Percentiles rank a stretch among this genome's conserved stretches.
Conservation (phyloP, 2,113 vertebrate genomes). For the Nycticebus coucang region DNA sequence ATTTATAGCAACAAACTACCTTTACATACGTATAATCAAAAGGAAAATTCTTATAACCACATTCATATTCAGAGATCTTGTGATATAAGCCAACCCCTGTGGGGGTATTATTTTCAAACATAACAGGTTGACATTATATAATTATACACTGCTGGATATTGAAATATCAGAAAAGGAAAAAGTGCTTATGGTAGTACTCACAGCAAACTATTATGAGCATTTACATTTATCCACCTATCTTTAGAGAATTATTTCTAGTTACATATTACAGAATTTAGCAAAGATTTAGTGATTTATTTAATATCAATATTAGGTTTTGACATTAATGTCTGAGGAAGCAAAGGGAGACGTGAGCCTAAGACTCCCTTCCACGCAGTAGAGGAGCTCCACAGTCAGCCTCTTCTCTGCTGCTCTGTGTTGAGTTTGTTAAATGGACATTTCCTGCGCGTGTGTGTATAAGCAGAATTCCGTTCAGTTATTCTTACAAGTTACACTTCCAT, state of each 20-base stretch:
- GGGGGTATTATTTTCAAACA: slow-evolving; percentile 77
- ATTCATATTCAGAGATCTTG: slow-evolving; percentile 73
- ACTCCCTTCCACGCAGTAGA: neutral
- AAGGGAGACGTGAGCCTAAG: neutral
- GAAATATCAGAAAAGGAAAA: slow-evolving; percentile 75
- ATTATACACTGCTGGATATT: slow-evolving; percentile 79
- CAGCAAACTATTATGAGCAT: slow-evolving; percentile 65
- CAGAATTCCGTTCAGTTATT: neutral
- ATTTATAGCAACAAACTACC: slow-evolving; percentile 70
- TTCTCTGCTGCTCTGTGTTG: neutral
- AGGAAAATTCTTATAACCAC: slow-evolving; percentile 70
- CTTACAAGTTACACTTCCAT: neutral
- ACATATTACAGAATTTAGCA: slow-evolving; percentile 64
- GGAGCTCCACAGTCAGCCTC: neutral
- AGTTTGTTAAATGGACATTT: slow-evolving; percentile 44
- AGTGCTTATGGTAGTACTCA: slow-evolving; percentile 60
- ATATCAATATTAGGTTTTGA: slow-evolving; percentile 78
- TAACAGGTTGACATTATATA: slow-evolving; percentile 81
- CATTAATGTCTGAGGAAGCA: slow-evolving; percentile 59
- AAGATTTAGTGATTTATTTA: slow-evolving; percentile 77
- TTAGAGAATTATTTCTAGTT: slow-evolving; percentile 74
- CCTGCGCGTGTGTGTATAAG: neutral
- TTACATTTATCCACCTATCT: slow-evolving; percentile 72
- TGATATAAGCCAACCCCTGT: slow-evolving; percentile 73
- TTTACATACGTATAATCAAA: slow-evolving; percentile 68